Base-by-base conservation (phyloP, 64 coral and sea anemone species). In the Pocillopora verrucosa region DNA sequence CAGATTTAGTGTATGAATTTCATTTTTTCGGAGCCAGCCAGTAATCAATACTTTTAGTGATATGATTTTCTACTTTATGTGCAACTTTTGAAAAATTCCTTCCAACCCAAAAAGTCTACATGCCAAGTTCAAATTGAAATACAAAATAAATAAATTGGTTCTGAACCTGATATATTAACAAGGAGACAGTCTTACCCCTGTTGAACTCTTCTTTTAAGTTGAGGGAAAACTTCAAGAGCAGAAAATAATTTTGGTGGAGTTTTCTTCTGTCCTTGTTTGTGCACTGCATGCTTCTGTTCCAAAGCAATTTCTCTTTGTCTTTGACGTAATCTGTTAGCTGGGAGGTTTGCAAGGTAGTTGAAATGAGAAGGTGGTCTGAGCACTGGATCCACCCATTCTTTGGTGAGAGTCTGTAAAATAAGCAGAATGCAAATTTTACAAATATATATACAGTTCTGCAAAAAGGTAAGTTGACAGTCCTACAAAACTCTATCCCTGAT, bases 361-460 rank as follows among this genome's bases (percentile, higher is more conserved):
- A 73, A 30, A 16, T 58, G 30, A 56, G 57, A 36, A 81, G 77
- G 81, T 68, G 94, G 94, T 12, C 94, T 92, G 14, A 93, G 20
- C 58, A 96, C 76, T 61, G 94, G 94, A 68, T 96, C 94, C 4
- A 96, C 56, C 94, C 94, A 96, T 76, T 90, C 94, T 60, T 93
- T 96, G 10, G 61, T 56, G 13, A 76, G 74, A 25, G 45, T 38
- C 74, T 65, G 34, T 4, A 10, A 26, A 67, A 67, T 16, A 61
- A 79, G 25, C 13, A 22, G 11, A 17, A 79, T 22, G 34, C 22
- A 79, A 4, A 41, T 22, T 20, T 67, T 9, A 19, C 19, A 67
- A 20, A 20, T 67, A 67, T 22, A n/a, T 67, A 22, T n/a, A 67
- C 1, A 67, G 17, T 7, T 67, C 30, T 30, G 30, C 30, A 30